Evolutionary conservation across 2,797 vertebrate genomes (phyloP).

Genomic region (Ptychobarbus kaznakovi): DNA sequence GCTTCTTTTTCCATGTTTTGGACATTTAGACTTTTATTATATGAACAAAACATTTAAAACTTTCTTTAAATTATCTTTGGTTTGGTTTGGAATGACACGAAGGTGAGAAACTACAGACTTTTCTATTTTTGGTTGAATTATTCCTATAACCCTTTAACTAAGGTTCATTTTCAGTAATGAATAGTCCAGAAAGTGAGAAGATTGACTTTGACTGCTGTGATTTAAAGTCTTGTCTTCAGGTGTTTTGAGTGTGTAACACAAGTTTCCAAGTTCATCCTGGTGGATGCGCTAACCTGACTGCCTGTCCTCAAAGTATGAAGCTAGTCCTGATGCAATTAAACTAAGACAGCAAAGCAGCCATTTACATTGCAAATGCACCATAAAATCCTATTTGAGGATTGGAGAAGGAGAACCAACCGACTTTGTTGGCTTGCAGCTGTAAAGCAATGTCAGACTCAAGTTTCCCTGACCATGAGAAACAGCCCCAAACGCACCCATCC

Average conservation of each 20-base stretch:
- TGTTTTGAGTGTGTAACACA: not conserved
- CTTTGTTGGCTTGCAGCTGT: constrained; percentile 15
- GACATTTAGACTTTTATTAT: not conserved
- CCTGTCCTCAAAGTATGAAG: constrained; percentile 44
- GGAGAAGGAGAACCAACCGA: not conserved
- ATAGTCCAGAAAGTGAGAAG: not conserved
- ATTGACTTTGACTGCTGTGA: not conserved
- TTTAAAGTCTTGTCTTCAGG: constrained; percentile 9
- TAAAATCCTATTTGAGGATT: constrained; percentile 66
- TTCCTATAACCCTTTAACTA: not conserved
- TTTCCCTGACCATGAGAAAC: constrained; percentile 63
- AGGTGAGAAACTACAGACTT: not conserved
- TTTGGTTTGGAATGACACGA: not conserved
- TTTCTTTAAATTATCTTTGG: not conserved
- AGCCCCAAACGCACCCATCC: constrained; percentile 57
- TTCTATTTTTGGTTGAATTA: not conserved
- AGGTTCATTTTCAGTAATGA: not conserved
- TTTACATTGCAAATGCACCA: constrained; percentile 76
- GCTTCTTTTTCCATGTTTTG: too few relatives aligned
- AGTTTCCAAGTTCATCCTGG: constrained; percentile 4
- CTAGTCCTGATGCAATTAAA: constrained; percentile 64
- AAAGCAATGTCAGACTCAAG: constrained; percentile 55
- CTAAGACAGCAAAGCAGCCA: constrained; percentile 66
- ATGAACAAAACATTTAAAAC: not conserved
- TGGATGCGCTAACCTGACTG: constrained; percentile 39